Percentiles rank a stretch among this genome's conserved stretches.
phyloP scores from a whole-genome alignment of 2,113 vertebrate species.

The Ursus arctos region DNA sequence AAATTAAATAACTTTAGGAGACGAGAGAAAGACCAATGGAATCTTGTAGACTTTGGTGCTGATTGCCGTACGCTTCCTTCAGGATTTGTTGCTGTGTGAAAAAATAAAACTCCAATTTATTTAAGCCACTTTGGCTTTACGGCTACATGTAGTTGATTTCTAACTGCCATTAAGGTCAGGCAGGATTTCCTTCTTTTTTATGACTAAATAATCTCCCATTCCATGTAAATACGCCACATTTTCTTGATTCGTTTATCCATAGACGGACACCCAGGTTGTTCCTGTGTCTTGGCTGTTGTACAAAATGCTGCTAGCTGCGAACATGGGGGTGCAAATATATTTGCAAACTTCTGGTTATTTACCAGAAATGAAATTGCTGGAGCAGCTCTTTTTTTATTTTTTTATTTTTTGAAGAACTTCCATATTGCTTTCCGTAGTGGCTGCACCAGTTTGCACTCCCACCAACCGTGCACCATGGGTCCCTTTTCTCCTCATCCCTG shows the following conservation, averaged over 20 bases:
- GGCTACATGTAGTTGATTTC: not conserved
- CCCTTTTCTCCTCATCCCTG: not conserved
- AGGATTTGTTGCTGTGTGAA: not conserved
- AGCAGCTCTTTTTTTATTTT: too few relatives aligned
- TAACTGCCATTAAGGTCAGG: not conserved
- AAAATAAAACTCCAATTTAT: not conserved
- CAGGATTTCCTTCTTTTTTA: not conserved
- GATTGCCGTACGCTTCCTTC: not conserved
- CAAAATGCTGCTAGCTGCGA: not conserved
- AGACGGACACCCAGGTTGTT: not conserved
- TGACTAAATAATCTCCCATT: not conserved
- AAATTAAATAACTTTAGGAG: not conserved
- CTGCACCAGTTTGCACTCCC: not conserved
- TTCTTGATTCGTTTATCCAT: not conserved
- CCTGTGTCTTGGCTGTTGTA: not conserved
- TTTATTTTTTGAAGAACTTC: too few relatives aligned
- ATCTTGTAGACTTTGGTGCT: too few relatives aligned
- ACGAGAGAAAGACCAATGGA: not conserved
- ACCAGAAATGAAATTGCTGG: not conserved
- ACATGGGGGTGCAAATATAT: not conserved
- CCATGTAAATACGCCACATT: too few relatives aligned
- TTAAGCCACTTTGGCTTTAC: not conserved
- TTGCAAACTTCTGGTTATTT: not conserved
- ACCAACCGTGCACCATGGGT: not conserved
- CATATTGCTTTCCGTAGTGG: not conserved